Evolutionary conservation across 2,888 invertebrate genomes (phyloP), one percentile per base, ranked within the genome.

Genomic region (Miltochrista miniata): DNA sequence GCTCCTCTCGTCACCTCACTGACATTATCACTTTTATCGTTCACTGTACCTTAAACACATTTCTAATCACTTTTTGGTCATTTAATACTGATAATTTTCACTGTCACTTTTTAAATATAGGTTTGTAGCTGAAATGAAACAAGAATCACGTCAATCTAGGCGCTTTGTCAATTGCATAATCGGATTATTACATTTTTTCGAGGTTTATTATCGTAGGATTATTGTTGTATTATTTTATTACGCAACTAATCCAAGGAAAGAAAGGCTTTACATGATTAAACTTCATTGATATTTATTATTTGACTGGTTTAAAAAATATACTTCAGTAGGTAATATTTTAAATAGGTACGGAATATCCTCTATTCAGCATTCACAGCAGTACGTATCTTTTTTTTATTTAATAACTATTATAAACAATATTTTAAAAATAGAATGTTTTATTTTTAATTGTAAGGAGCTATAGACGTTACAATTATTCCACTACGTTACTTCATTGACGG

Each of bases 1-100:
- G 68, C 60, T 64, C 63, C 68, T 60, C 57, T 54, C 59, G 83
- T 90, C 90, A 90, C 84, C 90, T 88, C 83, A 82, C 83, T 61
- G 77, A 66, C 86, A 87, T 85, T 31, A 53, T 83, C 78, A 82
- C 77, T 78, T 70, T 37, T 71, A 71, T 37, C 66, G 68, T 68
- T 77, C 85, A 80, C 81, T 76, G 62, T 68, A 53, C 40, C 52
- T 64, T 31, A 48, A 64, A 77, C 81, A 82, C 86, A 85, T 87
- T 33, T 41, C 54, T 30, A 70, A 63, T 72, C 83, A 83, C 80
- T 79, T 45, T 40, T 53, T 31, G 8, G 76, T 81, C 49, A 75
- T 82, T 79, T 73, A 81, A 80, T 79, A 81, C 76, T 79, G 76
- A 60, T 71, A 45, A 45, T 64, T 68, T 24, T 5, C 74, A 75